Evolutionary conservation across 1,140 invertebrate species (phyloP).

Genomic region (Euwallacea fornicatus): DNA sequence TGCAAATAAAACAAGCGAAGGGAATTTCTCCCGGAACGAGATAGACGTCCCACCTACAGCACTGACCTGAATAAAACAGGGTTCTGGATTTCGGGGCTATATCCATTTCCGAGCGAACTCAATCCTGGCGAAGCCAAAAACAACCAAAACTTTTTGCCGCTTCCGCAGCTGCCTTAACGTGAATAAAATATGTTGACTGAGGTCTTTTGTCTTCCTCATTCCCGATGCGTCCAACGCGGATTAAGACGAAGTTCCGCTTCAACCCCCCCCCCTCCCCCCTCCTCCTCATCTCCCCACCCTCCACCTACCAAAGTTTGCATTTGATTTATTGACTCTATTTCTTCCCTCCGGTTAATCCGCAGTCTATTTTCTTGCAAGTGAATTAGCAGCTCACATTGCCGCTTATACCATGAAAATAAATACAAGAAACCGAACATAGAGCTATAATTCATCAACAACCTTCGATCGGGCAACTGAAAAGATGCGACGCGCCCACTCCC

Average conservation of each 20-base stretch:
- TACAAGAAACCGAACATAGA: not conserved
- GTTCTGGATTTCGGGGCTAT: constrained; percentile 2
- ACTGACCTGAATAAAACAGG: constrained; percentile 4
- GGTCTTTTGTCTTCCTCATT: constrained; percentile 10
- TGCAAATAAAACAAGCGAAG: too few relatives aligned
- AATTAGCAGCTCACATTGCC: too few relatives aligned
- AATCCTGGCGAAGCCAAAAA: constrained; percentile 9
- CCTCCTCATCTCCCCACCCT: too few relatives aligned
- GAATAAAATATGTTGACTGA: constrained; percentile 16
- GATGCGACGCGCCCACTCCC: constrained; percentile 17
- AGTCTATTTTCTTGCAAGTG: too few relatives aligned
- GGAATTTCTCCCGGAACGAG: too few relatives aligned
- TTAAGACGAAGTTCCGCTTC: constrained; percentile 1
- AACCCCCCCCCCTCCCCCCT: too few relatives aligned
- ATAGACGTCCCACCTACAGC: not conserved
- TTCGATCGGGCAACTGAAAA: not conserved
- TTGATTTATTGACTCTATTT: constrained; percentile 1
- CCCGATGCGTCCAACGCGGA: constrained; percentile 3
- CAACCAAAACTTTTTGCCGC: constrained; percentile 8
- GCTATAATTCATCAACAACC: not conserved
- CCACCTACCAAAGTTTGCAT: constrained; percentile 1
- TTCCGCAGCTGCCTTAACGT: constrained; percentile 14
- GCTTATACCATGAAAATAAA: too few relatives aligned
- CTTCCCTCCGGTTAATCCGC: not conserved
- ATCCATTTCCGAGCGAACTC: constrained; percentile 1